A percentile compares a stretch with the other conserved stretches of the same genome.
These are phyloP conservation scores for Champsocephalus gunnari DNA, from an alignment of 2,797 vertebrate genomes.

Conservation along the genomic window DNA sequence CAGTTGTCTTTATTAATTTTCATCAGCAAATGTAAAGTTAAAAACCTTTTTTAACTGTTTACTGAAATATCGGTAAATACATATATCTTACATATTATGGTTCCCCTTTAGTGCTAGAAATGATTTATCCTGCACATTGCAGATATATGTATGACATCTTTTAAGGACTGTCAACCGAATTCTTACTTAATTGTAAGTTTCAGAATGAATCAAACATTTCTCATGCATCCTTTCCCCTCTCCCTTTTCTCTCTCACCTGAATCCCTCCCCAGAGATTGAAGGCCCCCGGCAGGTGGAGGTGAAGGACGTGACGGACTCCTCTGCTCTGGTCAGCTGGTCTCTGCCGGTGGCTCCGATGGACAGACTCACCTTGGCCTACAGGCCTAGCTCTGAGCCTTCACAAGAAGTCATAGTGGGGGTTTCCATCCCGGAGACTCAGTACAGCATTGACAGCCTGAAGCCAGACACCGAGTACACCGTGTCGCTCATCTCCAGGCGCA, in stretches of 20 bases:
- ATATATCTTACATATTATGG: too few species aligned
- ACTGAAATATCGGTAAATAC: too few species aligned
- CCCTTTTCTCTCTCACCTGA: neutral
- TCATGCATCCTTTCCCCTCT: too few species aligned
- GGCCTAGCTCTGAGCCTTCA: constrained; percentile 76
- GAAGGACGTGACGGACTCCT: constrained; percentile 91
- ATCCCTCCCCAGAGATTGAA: constrained; percentile 85
- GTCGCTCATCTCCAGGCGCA: constrained; percentile 85
- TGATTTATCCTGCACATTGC: neutral
- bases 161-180: neutral
- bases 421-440: constrained; percentile 87
- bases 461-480: constrained; percentile 93
- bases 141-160: neutral
- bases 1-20: too few species aligned
- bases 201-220: neutral
- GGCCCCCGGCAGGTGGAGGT: constrained; percentile 90
- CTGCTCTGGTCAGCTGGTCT: constrained; percentile 91
- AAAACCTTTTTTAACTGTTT: too few species aligned
- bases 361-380: constrained; percentile 85
- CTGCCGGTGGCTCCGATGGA: constrained; percentile 89
- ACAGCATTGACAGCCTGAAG: constrained; percentile 87
- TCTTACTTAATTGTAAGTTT: neutral
- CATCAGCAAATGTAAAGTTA: too few species aligned
- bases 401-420: constrained; percentile 86
- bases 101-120: neutral